Base-by-base conservation (phyloP, 2,888 invertebrate species). In the Chirona hameri region DNA sequence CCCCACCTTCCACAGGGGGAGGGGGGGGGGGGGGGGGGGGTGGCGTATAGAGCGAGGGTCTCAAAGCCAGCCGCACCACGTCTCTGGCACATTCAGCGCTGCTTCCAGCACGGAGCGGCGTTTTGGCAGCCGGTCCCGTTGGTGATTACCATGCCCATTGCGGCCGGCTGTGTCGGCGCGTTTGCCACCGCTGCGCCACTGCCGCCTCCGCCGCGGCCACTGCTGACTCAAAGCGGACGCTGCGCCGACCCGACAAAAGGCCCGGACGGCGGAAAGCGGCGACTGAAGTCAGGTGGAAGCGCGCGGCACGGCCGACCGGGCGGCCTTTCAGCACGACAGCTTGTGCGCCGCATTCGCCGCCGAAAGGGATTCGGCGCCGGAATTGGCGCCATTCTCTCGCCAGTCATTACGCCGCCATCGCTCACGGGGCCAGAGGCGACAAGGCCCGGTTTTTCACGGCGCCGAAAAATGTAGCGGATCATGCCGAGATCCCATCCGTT, bases 341-440 rank as follows among this genome's bases (percentile, higher is more conserved):
- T 69, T 69, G 69, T 69, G 29, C 69, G 29, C n/a, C 69, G 15
- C 69, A 69, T 69, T 69, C 69, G 69, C 14, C 69, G 29, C 69
- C n/a, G 65, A 29, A 69, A 69, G 21, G 69, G 69, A 10, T 69
- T 29, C 69, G 69, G 69, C 69, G 29, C 69, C 69, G 69, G 69
- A 69, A 69, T 69, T 29, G n/a, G 69, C 69, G 69, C 29, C 69
- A 69, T 29, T 69, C n/a, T 69, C 69, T 12, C 48, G 69, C 29
- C 69, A 69, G 69, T 69, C 69, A 69, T 29, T 10, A 7, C 29
- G 69, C 69, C n/a, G 29, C 69, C 69, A 69, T 69, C 29, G 14
- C 14, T 69, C 69, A 69, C 29, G 29, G n/a, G 27, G 29, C 1
- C 69, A 15, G 14, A 10, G 29, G 1, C 69, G 69, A 48, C 29